Evolutionary conservation across 2,113 vertebrate genomes (phyloP).

Genomic region (Platanista minor): DNA sequence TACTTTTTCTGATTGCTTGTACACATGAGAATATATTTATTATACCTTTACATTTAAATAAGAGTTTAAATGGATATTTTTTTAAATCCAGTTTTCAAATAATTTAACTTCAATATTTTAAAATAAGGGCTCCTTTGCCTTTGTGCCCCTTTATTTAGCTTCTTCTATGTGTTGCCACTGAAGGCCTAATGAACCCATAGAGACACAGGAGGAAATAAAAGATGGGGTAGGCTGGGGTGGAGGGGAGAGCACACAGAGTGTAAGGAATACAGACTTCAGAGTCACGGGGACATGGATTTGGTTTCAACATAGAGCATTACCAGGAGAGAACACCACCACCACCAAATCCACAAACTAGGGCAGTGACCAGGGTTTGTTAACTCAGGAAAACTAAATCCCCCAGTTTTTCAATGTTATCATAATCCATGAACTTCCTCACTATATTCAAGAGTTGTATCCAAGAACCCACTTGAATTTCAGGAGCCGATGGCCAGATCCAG

Average conservation of each 20-base stretch:
- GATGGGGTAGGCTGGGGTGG: not conserved
- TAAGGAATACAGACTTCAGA: not conserved
- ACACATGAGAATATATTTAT: not conserved
- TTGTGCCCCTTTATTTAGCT: not conserved
- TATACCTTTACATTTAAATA: not conserved
- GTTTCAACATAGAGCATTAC: not conserved
- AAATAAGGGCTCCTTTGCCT: not conserved
- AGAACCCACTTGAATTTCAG: not conserved
- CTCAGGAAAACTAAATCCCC: not conserved
- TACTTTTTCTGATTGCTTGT: not conserved
- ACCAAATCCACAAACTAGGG: not conserved
- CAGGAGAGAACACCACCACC: not conserved
- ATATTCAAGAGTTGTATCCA: not conserved
- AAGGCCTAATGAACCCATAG: not conserved
- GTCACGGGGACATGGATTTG: not conserved
- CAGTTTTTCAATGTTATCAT: not conserved
- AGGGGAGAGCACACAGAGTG: no score
- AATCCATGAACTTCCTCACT: not conserved
- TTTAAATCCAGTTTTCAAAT: not conserved
- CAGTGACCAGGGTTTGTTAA: not conserved
- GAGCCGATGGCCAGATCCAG: not conserved
- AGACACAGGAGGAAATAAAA: not conserved
- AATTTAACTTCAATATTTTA: not conserved
- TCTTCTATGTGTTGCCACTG: not conserved
- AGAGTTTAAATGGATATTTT: not conserved